phyloP scores from a whole-genome alignment of 2,888 invertebrate genomes.

The Stenodema calcarata region DNA sequence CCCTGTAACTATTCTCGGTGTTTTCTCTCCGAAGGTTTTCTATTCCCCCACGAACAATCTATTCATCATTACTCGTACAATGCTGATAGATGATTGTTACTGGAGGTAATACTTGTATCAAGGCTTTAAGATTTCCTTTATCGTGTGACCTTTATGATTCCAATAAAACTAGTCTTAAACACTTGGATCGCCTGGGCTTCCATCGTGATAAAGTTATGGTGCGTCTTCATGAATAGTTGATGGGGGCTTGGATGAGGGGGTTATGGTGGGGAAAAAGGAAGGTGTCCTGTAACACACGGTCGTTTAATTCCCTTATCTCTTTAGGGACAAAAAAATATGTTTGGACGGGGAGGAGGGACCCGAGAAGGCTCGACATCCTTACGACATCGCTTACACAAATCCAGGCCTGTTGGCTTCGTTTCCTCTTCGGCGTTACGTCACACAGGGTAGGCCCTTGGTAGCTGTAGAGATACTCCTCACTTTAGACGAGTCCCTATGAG shows the following conservation, averaged over 20 bases:
- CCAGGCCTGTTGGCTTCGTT: not conserved
- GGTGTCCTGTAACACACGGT: constrained; percentile 46
- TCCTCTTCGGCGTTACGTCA: not conserved
- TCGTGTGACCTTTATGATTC: not conserved
- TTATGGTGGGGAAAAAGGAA: not conserved
- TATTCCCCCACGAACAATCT: too few relatives aligned
- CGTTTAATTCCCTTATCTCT: constrained; percentile 47
- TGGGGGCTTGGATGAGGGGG: not conserved
- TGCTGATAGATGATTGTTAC: too few relatives aligned
- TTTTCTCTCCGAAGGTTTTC: too few relatives aligned
- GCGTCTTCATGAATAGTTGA: not conserved
- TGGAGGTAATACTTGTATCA: not conserved
- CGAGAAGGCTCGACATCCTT: not conserved
- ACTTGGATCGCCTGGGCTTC: not conserved
- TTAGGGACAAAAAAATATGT: not conserved
- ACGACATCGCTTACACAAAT: not conserved
- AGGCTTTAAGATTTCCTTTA: not conserved
- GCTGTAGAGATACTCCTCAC: too few relatives aligned
- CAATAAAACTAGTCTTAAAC: not conserved
- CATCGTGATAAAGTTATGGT: not conserved
- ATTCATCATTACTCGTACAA: too few relatives aligned
- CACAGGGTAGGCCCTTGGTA: too few relatives aligned
- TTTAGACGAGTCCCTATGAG: too few relatives aligned
- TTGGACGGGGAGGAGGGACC: not conserved
- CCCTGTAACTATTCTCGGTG: too few relatives aligned